phyloP scores from a whole-genome alignment of 2,113 vertebrate genomes.

The Pelecanoides urinatrix region DNA sequence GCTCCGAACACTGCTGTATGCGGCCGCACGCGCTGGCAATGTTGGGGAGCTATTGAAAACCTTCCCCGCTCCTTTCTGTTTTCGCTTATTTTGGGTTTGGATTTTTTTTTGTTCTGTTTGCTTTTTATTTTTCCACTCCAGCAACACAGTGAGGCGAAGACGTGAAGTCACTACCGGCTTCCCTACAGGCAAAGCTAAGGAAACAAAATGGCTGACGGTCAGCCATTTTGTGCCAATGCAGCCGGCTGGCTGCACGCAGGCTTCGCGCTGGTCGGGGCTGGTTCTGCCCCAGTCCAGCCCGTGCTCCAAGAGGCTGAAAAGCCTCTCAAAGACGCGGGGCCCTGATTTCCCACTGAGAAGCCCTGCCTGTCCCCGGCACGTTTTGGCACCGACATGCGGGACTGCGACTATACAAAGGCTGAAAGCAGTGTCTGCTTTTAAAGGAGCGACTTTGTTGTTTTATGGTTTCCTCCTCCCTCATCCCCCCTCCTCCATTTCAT shows the following conservation, averaged over 20 bases:
- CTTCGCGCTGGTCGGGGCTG: background rate
- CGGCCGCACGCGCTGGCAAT: fast-evolving
- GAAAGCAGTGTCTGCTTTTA: conserved; percentile 46
- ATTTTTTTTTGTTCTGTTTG: background rate
- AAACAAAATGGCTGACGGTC: conserved; percentile 62
- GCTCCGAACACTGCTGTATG: background rate
- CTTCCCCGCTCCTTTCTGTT: background rate
- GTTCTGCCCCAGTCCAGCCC: background rate
- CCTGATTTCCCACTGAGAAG: background rate
- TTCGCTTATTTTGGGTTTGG: fast-evolving
- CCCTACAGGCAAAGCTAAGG: background rate
- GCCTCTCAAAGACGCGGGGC: background rate
- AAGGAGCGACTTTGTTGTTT: conserved; percentile 48
- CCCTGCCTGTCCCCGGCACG: background rate
- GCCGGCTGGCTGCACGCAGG: background rate
- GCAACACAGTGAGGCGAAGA: background rate
- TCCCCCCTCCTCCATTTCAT: conserved; percentile 2
- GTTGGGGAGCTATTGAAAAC: background rate
- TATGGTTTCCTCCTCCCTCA: conserved; percentile 14
- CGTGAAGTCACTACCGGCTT: background rate
- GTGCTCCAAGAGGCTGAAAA: background rate
- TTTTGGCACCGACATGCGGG: background rate
- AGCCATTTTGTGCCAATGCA: conserved; percentile 60
- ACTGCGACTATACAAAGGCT: conserved; percentile 26
- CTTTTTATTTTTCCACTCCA: background rate